These are phyloP conservation scores for Gryon sp. DNA, from an alignment of 1,140 invertebrate genomes.

Conservation along the genomic window DNA sequence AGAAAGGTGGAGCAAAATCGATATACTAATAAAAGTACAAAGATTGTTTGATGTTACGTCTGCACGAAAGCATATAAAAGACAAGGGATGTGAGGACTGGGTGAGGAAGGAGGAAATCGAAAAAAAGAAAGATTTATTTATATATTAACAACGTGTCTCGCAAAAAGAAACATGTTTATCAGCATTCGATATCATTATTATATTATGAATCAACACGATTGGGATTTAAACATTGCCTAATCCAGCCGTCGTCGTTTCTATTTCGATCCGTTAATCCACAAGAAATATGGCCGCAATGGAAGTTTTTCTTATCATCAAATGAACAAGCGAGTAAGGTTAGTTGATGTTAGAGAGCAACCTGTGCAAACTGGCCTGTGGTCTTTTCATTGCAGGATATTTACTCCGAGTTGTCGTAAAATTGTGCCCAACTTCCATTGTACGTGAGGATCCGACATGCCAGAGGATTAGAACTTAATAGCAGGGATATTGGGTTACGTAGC, in stretches of 20 bases:
- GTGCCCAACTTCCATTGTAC: slow-evolving; percentile 58
- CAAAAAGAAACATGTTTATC: slow-evolving; percentile 41
- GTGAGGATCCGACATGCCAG: slow-evolving; percentile 61
- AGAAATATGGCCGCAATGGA: slow-evolving; percentile 37
- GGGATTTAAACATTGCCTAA: slow-evolving; percentile 46
- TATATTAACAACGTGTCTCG: slow-evolving; percentile 30
- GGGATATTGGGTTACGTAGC: slow-evolving; percentile 55
- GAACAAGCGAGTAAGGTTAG: slow-evolving; percentile 6
- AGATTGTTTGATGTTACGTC: slow-evolving; percentile 40
- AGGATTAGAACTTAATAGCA: slow-evolving; percentile 70
- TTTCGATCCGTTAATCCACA: slow-evolving; percentile 51
- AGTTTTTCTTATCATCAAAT: slow-evolving; percentile 26
- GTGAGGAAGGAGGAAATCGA: too few species aligned
- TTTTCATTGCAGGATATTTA: slow-evolving; percentile 38
- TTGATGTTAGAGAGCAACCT: slow-evolving; percentile 7
- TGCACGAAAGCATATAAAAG: slow-evolving; percentile 27
- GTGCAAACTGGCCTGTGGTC: slow-evolving; percentile 17
- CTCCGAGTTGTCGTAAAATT: slow-evolving; percentile 61
- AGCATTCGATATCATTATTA: slow-evolving; percentile 36
- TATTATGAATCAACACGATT: slow-evolving; percentile 59
- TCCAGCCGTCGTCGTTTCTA: slow-evolving; percentile 42
- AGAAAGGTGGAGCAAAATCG: slow-evolving; percentile 40
- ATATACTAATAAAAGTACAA: slow-evolving; percentile 35
- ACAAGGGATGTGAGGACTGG: too few species aligned
- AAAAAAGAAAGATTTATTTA: too few species aligned